Percentiles rank a stretch among this genome's conserved stretches.
Conservation (phyloP, 2,797 vertebrate species). For the Enteromius afrohamiltoni region DNA sequence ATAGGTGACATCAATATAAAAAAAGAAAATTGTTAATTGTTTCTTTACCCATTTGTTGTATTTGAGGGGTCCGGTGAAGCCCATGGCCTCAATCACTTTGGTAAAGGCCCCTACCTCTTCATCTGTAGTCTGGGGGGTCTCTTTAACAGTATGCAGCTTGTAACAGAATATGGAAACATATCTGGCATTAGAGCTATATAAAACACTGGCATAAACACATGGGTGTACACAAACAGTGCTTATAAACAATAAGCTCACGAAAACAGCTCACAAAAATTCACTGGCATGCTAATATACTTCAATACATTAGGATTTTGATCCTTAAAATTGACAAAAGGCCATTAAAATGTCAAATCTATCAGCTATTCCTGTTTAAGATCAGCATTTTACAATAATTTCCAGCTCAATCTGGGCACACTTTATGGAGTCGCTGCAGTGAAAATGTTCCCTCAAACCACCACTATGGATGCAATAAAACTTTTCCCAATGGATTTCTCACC, state of each 20-base stretch:
- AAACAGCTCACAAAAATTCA: not conserved
- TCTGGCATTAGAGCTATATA: constrained; percentile 13
- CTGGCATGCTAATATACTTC: not conserved
- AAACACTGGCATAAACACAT: not conserved
- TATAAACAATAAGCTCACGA: not conserved
- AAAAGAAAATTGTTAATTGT: not conserved
- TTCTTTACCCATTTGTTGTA: constrained; percentile 96
- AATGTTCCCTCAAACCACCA: constrained; percentile 17
- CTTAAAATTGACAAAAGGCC: not conserved
- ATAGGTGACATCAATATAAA: not conserved
- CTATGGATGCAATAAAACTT: constrained; percentile 30
- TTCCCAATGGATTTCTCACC: constrained; percentile 6
- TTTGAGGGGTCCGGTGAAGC: constrained; percentile 94
- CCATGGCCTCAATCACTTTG: constrained; percentile 94
- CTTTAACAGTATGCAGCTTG: constrained; percentile 76
- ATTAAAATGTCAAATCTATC: constrained; percentile 9
- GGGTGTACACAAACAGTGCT: not conserved
- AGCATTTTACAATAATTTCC: constrained; percentile 16
- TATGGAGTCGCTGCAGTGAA: constrained; percentile 13
- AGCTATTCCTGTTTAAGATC: not conserved
- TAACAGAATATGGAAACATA: constrained; percentile 17
- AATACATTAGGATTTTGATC: not conserved
- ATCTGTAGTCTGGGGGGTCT: constrained; percentile 81
- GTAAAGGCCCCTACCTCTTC: constrained; percentile 92
- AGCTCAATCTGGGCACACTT: constrained; percentile 13